phyloP scores from a whole-genome alignment of 2,888 invertebrate genomes.

The Eristalis arbustorum region DNA sequence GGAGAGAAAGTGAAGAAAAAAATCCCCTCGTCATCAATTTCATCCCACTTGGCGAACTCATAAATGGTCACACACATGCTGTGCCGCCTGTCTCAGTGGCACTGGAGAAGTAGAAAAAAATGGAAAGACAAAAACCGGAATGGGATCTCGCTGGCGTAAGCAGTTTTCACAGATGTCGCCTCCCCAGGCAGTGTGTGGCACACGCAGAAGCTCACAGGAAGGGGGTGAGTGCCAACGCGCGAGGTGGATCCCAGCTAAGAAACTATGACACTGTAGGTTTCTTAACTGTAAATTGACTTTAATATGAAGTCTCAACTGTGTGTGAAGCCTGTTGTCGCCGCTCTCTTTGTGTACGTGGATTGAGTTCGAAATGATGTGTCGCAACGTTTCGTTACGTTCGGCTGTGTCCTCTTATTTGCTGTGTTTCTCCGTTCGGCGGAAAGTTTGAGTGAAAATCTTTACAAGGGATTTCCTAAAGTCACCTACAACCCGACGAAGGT shows the following conservation, averaged over 20 bases:
- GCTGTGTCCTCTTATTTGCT: not conserved
- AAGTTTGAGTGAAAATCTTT: constrained; percentile 19
- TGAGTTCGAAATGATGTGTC: constrained; percentile 45
- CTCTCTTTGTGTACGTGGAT: constrained; percentile 36
- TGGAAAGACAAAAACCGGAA: not conserved
- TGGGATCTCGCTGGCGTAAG: constrained; percentile 7
- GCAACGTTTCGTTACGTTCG: constrained; percentile 9
- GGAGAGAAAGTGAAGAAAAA: not conserved
- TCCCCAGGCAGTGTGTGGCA: not conserved
- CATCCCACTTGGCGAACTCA: constrained; percentile 1
- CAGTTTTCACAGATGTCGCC: constrained; percentile 31
- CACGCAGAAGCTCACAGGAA: not conserved
- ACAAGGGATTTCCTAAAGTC: constrained; percentile 7
- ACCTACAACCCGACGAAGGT: not conserved
- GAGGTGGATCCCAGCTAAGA: not conserved
- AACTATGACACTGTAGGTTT: constrained; percentile 43
- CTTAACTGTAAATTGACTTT: constrained; percentile 55
- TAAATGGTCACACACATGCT: constrained; percentile 16
- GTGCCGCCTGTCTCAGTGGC: not conserved
- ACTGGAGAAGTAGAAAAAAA: no score
- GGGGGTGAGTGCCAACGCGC: not conserved
- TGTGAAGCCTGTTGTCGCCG: constrained; percentile 34
- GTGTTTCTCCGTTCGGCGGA: not conserved
- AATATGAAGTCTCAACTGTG: constrained; percentile 54
- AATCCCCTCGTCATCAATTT: constrained; percentile 19